Percentiles rank a stretch among this genome's conserved stretches.
These are phyloP conservation scores for Plectrocnemia conspersa DNA, from an alignment of 1,140 invertebrate genomes.

Conservation along the genomic window DNA sequence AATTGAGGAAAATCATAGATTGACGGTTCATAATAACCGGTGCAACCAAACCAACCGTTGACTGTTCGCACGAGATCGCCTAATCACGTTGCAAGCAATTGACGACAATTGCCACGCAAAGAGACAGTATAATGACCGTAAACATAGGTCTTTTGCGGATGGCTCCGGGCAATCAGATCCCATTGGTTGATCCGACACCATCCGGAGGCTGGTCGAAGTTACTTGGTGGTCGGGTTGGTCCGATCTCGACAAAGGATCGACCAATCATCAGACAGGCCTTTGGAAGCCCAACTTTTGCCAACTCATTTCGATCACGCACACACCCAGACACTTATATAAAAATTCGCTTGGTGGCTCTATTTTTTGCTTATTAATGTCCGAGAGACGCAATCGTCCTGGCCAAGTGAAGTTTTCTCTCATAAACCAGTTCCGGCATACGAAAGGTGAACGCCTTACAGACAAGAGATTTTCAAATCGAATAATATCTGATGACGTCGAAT, in stretches of 20 bases:
- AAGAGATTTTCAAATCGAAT: neutral
- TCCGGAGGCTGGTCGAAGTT: neutral
- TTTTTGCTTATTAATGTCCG: constrained; percentile 4
- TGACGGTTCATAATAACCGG: too few relatives aligned
- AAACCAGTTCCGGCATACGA: constrained; percentile 2
- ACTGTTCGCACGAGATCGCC: neutral
- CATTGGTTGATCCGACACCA: neutral
- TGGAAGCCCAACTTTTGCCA: neutral
- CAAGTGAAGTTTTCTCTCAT: constrained; percentile 1
- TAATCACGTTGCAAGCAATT: neutral
- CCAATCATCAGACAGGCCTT: constrained; percentile 3
- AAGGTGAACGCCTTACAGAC: constrained; percentile 4
- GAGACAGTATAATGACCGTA: neutral
- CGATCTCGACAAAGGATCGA: neutral
- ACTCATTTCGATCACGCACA: constrained; percentile 8
- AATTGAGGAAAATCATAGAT: too few relatives aligned
- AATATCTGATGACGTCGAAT: neutral
- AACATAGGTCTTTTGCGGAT: constrained; percentile 4
- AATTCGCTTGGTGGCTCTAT: neutral
- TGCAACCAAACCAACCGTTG: neutral
- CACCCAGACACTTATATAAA: too few relatives aligned
- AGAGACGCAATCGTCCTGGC: neutral
- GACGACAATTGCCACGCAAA: neutral
- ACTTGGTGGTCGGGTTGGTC: constrained; percentile 9
- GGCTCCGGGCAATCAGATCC: neutral